phyloP scores from a whole-genome alignment of 2,113 vertebrate species.

The Erpornis zantholeuca region DNA sequence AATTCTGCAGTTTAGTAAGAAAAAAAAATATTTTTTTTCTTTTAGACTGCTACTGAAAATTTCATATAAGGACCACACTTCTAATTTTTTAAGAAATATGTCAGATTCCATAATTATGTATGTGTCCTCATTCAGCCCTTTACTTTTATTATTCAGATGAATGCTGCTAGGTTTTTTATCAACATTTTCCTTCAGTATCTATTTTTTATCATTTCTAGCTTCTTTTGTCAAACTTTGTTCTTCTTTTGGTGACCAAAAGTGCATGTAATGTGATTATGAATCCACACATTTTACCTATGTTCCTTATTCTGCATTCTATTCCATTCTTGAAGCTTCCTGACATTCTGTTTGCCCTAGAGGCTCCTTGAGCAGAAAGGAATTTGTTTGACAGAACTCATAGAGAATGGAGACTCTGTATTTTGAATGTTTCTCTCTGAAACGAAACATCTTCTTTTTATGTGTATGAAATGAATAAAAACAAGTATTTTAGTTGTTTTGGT shows the following conservation, averaged over 20 bases:
- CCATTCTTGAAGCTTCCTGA: background rate
- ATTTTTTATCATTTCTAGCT: background rate
- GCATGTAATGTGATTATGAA: background rate
- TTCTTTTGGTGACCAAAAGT: background rate
- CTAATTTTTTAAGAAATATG: background rate
- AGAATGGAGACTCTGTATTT: background rate
- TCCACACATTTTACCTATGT: background rate
- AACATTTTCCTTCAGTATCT: background rate
- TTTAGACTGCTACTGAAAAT: background rate
- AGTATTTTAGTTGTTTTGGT: background rate
- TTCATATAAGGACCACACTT: background rate
- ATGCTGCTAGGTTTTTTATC: background rate
- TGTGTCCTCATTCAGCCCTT: background rate
- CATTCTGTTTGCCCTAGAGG: background rate
- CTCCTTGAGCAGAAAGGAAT: background rate
- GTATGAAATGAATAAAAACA: background rate
- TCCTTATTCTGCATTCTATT: background rate
- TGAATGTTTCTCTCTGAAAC: background rate
- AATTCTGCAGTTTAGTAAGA: background rate
- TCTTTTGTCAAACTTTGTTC: background rate
- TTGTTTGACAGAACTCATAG: background rate
- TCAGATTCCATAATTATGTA: background rate
- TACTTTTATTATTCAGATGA: background rate
- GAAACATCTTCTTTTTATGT: background rate
- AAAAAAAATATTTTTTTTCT: background rate